Percentiles rank a stretch among this genome's conserved stretches.
Conservation (phyloP, 1,140 invertebrate species). For the Globodera ellingtonae region DNA sequence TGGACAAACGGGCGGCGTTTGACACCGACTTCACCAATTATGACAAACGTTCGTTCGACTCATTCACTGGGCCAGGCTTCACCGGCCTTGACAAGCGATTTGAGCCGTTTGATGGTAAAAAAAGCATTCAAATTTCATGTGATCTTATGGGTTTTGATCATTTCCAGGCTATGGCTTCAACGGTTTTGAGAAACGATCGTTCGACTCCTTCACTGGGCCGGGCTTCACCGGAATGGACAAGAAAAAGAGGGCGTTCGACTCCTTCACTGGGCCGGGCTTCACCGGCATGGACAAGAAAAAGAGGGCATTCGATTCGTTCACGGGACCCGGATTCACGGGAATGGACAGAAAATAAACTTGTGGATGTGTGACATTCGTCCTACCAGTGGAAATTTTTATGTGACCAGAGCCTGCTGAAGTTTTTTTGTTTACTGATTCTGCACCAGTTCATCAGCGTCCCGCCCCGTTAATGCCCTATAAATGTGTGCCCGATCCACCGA, state of each 20-base stretch:
- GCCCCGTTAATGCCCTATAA: too few species aligned
- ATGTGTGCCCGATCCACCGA: too few species aligned
- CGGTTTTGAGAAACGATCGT: constrained; percentile 49
- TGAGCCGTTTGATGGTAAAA: constrained; percentile 9
- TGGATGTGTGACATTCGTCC: too few species aligned
- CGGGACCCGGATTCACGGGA: constrained; percentile 43
- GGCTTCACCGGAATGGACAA: constrained; percentile 54
- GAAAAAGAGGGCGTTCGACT: constrained; percentile 42
- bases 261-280: constrained; percentile 41
- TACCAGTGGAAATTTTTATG: constrained; percentile 3
- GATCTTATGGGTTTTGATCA: neutral
- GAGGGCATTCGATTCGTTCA: constrained; percentile 39
- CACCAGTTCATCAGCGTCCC: neutral
- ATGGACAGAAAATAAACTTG: constrained; percentile 33
- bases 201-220: constrained; percentile 46
- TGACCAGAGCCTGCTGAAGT: neutral
- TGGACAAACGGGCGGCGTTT: constrained; percentile 49
- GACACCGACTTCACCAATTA: constrained; percentile 46
- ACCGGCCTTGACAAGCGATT: constrained; percentile 50
- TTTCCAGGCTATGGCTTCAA: constrained; percentile 37
- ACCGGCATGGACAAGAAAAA: constrained; percentile 43
- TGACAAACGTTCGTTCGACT: constrained; percentile 51
- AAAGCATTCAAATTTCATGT: neutral
- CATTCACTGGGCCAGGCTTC: constrained; percentile 46
- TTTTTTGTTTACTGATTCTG: neutral